Percentiles rank a stretch among this genome's conserved stretches.
These are phyloP conservation scores for Calephelis perditalis DNA, from an alignment of 2,888 invertebrate genomes.

Conservation along the genomic window DNA sequence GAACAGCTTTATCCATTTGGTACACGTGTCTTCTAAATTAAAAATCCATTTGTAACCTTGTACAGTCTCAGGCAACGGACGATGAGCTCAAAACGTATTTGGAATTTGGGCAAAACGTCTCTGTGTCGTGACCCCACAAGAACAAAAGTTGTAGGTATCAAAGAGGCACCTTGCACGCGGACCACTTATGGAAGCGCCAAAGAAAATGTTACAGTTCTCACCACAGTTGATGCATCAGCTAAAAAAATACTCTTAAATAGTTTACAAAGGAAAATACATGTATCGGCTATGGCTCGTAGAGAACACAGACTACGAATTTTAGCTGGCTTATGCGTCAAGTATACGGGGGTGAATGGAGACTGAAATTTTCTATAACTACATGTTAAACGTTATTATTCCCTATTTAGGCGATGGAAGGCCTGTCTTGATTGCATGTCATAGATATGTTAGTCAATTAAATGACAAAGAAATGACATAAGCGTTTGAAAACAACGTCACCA, in stretches of 20 bases:
- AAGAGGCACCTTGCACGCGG: constrained; percentile 16
- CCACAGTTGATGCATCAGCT: constrained; percentile 30
- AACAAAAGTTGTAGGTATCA: constrained; percentile 23
- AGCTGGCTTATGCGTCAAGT: constrained; percentile 39
- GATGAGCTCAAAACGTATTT: no score
- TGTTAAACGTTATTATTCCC: constrained; percentile 35
- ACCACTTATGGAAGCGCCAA: constrained; percentile 20
- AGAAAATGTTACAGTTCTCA: constrained; percentile 31
- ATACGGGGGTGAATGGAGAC: constrained; percentile 40
- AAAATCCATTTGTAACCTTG: constrained; percentile 33
- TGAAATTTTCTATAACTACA: constrained; percentile 38
- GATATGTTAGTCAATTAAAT: constrained; percentile 36
- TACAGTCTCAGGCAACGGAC: constrained; percentile 27
- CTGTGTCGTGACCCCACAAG: constrained; percentile 24
- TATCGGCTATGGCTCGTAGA: constrained; percentile 24
- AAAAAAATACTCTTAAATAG: constrained; percentile 29
- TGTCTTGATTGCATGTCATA: constrained; percentile 36
- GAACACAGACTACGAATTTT: constrained; percentile 31
- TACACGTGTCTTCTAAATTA: constrained; percentile 30
- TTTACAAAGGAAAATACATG: constrained; percentile 17
- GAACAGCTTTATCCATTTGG: constrained; percentile 36
- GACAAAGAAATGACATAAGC: neutral
- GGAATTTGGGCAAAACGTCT: constrained; percentile 26
- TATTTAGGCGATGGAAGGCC: constrained; percentile 35
- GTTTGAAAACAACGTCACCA: neutral